phyloP scores from a whole-genome alignment of 64 coral and sea anemone species.

The Pachyseris speciosa region DNA sequence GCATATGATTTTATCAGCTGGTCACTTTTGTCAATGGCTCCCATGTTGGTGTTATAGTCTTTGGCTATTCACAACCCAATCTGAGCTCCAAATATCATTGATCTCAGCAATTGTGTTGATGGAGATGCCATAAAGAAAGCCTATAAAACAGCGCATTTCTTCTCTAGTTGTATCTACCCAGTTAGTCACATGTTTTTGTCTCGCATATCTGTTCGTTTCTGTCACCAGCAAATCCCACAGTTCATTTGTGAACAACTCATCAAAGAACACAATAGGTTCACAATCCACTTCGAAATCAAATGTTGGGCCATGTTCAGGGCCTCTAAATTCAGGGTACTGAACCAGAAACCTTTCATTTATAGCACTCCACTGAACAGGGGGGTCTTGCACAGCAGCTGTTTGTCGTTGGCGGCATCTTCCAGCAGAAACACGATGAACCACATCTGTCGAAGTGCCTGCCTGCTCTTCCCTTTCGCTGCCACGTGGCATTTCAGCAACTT shows the following conservation, averaged over 20 bases:
- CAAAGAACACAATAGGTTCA: constrained; percentile 19
- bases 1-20: not conserved
- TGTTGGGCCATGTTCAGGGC: too few relatives aligned
- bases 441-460: too few relatives aligned
- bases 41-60: too few relatives aligned
- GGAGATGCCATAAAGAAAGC: constrained; percentile 20
- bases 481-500: too few relatives aligned
- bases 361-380: too few relatives aligned
- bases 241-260: constrained; percentile 10
- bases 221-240: constrained; percentile 7
- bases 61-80: constrained; percentile 1
- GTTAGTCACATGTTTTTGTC: not conserved
- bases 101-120: not conserved
- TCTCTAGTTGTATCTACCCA: not conserved
- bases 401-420: too few relatives aligned
- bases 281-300: not conserved
- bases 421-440: too few relatives aligned
- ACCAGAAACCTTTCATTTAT: too few relatives aligned
- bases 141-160: constrained; percentile 32
- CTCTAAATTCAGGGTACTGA: too few relatives aligned
- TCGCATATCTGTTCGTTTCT: constrained; percentile 34
- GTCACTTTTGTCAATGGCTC: too few relatives aligned
- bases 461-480: too few relatives aligned
- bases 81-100: constrained; percentile 29
- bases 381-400: too few relatives aligned